phyloP scores from a whole-genome alignment of 2,888 invertebrate genomes.

The Endomychus coccineus region DNA sequence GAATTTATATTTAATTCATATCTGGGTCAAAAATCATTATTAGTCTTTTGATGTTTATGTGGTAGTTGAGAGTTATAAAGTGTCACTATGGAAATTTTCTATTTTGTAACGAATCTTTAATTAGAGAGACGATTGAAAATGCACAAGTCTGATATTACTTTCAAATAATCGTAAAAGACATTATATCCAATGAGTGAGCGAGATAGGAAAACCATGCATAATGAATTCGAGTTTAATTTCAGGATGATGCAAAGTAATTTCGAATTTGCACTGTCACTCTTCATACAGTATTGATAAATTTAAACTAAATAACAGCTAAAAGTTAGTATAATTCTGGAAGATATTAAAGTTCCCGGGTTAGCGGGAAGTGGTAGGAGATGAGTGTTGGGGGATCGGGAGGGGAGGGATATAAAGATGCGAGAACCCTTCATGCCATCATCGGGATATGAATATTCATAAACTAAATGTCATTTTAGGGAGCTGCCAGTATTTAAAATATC shows the following conservation, averaged over 20 bases:
- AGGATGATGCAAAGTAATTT: constrained; percentile 19
- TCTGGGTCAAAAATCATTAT: too few relatives aligned
- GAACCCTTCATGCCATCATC: constrained; percentile 32
- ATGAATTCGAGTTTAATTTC: not conserved
- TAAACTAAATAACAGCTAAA: constrained; percentile 27
- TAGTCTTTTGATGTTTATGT: too few relatives aligned
- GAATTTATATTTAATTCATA: too few relatives aligned
- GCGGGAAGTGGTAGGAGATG: too few relatives aligned
- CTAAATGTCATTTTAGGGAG: constrained; percentile 35
- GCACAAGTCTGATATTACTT: too few relatives aligned
- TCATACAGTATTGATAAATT: constrained; percentile 26
- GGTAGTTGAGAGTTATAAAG: too few relatives aligned
- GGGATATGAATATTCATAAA: constrained; percentile 37
- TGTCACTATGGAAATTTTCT: too few relatives aligned
- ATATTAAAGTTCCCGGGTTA: constrained; percentile 29
- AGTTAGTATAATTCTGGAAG: constrained; percentile 27
- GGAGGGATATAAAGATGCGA: constrained; percentile 27
- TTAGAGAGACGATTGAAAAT: too few relatives aligned
- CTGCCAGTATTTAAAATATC: constrained; percentile 39
- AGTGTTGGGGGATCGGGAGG: constrained; percentile 15
- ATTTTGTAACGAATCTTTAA: too few relatives aligned
- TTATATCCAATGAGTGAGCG: too few relatives aligned
- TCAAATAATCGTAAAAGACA: too few relatives aligned
- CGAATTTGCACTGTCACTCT: constrained; percentile 22
- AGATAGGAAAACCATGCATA: not conserved